Base-by-base conservation (phyloP, 1,140 invertebrate species). In the Dendrolimus kikuchii region DNA sequence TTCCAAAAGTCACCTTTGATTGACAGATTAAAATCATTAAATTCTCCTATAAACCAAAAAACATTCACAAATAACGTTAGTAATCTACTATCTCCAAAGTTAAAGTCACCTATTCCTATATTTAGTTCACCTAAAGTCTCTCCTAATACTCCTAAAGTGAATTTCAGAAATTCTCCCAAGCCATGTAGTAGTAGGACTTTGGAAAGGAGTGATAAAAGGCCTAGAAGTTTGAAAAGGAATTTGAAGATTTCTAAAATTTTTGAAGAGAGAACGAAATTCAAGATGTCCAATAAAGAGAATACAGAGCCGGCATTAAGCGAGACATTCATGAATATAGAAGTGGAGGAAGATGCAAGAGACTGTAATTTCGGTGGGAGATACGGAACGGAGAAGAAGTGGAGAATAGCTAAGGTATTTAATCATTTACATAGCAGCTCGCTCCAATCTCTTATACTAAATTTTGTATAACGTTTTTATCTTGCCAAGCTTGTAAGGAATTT, bases 331-430 rank as follows among this genome's bases (percentile, higher is more conserved):
- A 81, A 77, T 37, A 51, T 79, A 7, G 77, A 81, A 45, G 59
- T 81, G 36, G 77, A 80, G 6, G 82, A 86, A n/a, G 80, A 82
- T 38, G 69, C 82, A 0, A 70, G 77, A 38, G 82, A 83, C 48
- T 82, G 73, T 50, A 56, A 66, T 3, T 82, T 79, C 47, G 61
- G 60, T 36, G 66, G 70, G 0, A 60, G 50, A 51, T 48, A n/a
- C 57, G 59, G 6, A 59, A 59, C 7, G 8, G 55, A 56, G 9
- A 72, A 70, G 9, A 71, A 72, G 48, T 81, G 77, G 76, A 70
- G 74, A 0, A 68, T 51, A 40, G 57, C 76, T 53, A 86, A 86
- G 77, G n/a, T n/a, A n/a, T n/a, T n/a, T n/a, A n/a, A n/a, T n/a
- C n/a, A n/a, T n/a, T n/a, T n/a, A n/a, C n/a, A n/a, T n/a, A n/a